Evolutionary conservation across 2,888 invertebrate species (phyloP).

Genomic region (Chouioia cunea): DNA sequence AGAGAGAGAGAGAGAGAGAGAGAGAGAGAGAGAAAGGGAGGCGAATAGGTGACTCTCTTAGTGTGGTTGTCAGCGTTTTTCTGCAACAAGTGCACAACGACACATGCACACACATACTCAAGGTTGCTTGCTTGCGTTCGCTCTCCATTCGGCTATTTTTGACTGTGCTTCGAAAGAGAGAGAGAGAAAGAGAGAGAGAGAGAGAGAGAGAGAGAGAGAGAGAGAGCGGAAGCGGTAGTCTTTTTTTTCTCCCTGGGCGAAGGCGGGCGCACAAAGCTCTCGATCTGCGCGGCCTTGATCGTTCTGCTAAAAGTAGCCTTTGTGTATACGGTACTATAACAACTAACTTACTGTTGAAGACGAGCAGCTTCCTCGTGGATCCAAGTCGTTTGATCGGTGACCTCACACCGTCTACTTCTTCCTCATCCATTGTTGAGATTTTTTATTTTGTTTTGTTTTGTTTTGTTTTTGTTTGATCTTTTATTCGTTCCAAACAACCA

Average conservation of each 20-base stretch:
- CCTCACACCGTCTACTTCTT: conserved; percentile 79
- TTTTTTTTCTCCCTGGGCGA: background rate
- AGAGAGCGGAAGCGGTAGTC: background rate
- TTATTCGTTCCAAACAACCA: too few relatives aligned
- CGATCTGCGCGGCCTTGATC: background rate
- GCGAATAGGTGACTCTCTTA: too few relatives aligned
- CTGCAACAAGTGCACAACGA: too few relatives aligned
- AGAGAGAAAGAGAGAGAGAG: conserved; percentile 7
- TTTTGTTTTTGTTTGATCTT: too few relatives aligned
- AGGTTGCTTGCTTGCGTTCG: too few relatives aligned
- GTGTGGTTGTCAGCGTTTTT: too few relatives aligned
- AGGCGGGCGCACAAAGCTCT: conserved; percentile 12
- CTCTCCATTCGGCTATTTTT: background rate
- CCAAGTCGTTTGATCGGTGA: conserved; percentile 86
- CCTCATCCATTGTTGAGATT: conserved; percentile 75
- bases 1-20: too few relatives aligned
- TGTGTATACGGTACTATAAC: background rate
- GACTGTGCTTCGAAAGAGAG: background rate
- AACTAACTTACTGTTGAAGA: conserved; percentile 82
- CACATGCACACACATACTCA: too few relatives aligned
- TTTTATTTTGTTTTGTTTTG: too few relatives aligned
- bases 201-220: conserved; percentile 20
- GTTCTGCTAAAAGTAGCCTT: background rate
- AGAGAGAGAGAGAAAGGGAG: too few relatives aligned
- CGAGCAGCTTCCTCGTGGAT: conserved; percentile 83